phyloP scores from a whole-genome alignment of 2,888 invertebrate genomes.

The Orchesellides sinensis region DNA sequence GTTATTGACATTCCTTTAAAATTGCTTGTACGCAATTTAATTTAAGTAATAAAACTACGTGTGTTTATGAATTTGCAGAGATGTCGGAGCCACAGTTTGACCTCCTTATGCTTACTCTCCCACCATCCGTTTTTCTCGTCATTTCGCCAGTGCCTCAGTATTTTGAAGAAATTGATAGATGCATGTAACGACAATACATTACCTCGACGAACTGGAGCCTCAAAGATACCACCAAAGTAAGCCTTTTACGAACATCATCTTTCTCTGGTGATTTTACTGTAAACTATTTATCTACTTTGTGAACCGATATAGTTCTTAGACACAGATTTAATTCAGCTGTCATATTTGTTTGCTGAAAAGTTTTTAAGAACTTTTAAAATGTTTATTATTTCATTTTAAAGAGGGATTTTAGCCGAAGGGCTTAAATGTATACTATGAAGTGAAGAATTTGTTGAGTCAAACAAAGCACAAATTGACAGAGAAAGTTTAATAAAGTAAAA shows the following conservation, averaged over 20 bases:
- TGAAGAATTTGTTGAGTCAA: too few relatives aligned
- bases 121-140: slow-evolving; percentile 99
- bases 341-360: neutral
- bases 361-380: neutral
- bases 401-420: neutral
- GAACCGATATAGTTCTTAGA: too few relatives aligned
- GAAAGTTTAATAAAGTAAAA: too few relatives aligned
- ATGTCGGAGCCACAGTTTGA: slow-evolving; percentile 93
- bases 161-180: slow-evolving; percentile 96
- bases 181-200: slow-evolving; percentile 97
- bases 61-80: slow-evolving; percentile 80
- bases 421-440: too few relatives aligned
- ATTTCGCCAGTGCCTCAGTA: slow-evolving; percentile 97
- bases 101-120: slow-evolving; percentile 97
- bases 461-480: too few relatives aligned
- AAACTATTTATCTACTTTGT: too few relatives aligned
- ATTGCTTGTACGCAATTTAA: neutral
- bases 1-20: neutral
- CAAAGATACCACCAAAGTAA: slow-evolving; percentile 90
- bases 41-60: neutral
- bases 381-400: neutral
- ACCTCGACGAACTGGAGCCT: slow-evolving; percentile 91
- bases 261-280: too few relatives aligned
- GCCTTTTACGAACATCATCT: too few relatives aligned
- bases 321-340: too few relatives aligned